A percentile compares a stretch with the other conserved stretches of the same genome.
Conservation (phyloP, 2,888 invertebrate genomes). For the Sphinx pinastri region DNA sequence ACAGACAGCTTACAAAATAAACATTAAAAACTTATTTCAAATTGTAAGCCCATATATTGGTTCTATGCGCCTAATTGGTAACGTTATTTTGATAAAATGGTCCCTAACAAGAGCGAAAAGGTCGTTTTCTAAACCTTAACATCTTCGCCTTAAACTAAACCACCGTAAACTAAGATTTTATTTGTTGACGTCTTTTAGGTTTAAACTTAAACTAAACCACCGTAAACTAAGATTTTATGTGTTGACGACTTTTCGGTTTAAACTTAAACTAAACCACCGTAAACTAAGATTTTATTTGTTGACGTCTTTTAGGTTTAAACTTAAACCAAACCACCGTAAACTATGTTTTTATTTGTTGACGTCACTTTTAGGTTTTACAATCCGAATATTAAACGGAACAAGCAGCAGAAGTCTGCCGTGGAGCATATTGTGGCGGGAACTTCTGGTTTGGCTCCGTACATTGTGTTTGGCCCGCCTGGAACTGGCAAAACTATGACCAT, state of each 20-base stretch:
- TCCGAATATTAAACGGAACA: slow-evolving; percentile 48
- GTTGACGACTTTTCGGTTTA: slow-evolving; percentile 48
- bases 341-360: slow-evolving; percentile 2
- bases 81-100: no score
- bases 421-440: slow-evolving; percentile 82
- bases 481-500: slow-evolving; percentile 86
- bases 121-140: no score
- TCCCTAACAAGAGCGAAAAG: no score
- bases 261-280: no score
- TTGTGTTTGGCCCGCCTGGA: slow-evolving; percentile 93
- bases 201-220: slow-evolving; percentile 33
- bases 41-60: no score
- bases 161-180: no score
- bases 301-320: slow-evolving; percentile 50
- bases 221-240: background rate
- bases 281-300: slow-evolving; percentile 2
- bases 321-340: no score
- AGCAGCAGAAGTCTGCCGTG: slow-evolving; percentile 74
- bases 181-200: slow-evolving; percentile 43
- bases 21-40: no score
- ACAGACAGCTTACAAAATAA: no score
- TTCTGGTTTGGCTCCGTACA: slow-evolving; percentile 86
- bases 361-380: slow-evolving; percentile 57
- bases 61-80: no score
- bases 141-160: no score